These are phyloP conservation scores for Emydocephalus ijimae DNA, from an alignment of 2,113 vertebrate species.

Conservation along the genomic window DNA sequence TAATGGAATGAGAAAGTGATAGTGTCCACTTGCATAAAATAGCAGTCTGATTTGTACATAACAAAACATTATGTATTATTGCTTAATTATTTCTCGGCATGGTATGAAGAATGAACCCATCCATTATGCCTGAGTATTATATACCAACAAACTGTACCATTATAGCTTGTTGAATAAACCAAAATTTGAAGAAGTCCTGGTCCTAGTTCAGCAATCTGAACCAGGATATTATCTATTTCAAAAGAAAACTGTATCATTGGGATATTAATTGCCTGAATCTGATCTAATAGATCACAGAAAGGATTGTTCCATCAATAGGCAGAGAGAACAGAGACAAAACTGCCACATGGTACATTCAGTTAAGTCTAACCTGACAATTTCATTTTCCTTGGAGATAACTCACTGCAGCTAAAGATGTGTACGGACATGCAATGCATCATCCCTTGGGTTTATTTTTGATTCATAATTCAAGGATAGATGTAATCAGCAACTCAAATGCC, in stretches of 20 bases:
- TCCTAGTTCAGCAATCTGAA: background rate
- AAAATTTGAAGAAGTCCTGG: background rate
- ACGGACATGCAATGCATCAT: background rate
- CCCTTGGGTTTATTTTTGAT: background rate
- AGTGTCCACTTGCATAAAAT: background rate
- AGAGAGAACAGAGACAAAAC: background rate
- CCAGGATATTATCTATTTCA: background rate
- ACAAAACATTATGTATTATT: background rate
- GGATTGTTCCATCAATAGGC: background rate
- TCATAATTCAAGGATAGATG: background rate
- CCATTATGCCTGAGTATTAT: background rate
- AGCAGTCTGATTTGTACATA: background rate
- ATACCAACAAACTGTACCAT: background rate
- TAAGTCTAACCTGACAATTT: background rate
- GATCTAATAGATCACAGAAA: background rate
- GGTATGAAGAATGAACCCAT: background rate
- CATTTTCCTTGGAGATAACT: background rate
- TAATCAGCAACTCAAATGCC: background rate
- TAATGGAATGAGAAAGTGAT: background rate
- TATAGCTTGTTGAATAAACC: background rate
- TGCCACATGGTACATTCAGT: conserved; percentile 19
- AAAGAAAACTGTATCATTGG: background rate
- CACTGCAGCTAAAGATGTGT: background rate
- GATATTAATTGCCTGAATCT: background rate
- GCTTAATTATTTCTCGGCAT: background rate